phyloP scores from a whole-genome alignment of 2,888 invertebrate genomes.

The Pollenia labialis region DNA sequence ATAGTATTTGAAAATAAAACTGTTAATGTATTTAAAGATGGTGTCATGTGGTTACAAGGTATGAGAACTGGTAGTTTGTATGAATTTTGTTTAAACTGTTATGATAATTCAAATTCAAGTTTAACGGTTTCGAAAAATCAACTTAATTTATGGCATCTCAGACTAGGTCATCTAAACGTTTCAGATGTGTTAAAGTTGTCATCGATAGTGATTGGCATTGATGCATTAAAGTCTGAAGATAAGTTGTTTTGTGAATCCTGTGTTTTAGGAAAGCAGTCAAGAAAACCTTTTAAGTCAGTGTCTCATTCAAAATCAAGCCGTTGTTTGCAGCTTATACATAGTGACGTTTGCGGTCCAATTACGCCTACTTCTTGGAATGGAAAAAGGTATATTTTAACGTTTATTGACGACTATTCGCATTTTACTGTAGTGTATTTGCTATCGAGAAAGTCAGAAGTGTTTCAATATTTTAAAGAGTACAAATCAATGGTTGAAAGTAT shows the following conservation, averaged over 20 bases:
- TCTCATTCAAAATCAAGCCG: too few species aligned
- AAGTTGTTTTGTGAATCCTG: slow-evolving; percentile 18
- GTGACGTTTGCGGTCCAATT: too few species aligned
- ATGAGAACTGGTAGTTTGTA: not conserved
- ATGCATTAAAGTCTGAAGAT: not conserved
- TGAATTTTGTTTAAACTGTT: not conserved
- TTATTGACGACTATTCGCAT: not conserved
- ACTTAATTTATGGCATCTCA: not conserved
- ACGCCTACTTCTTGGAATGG: too few species aligned
- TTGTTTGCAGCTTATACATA: too few species aligned
- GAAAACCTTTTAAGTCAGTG: too few species aligned
- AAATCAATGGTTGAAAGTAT: slow-evolving; percentile 1
- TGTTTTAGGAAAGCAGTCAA: slow-evolving; percentile 19
- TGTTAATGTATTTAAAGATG: not conserved
- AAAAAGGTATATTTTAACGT: too few species aligned
- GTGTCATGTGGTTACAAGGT: not conserved
- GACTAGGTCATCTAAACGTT: not conserved
- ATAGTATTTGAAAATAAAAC: not conserved
- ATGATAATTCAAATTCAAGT: not conserved
- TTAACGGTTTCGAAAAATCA: not conserved
- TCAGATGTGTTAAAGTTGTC: not conserved
- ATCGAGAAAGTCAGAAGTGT: not conserved
- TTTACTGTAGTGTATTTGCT: not conserved
- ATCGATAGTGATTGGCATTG: too few species aligned
- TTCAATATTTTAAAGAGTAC: slow-evolving; percentile 2